Evolutionary conservation across 37 sponge, comb jelly and placozoan species (phyloP), one percentile per base, ranked within the genome.

Genomic region (Cladorhizidae sp.): DNA sequence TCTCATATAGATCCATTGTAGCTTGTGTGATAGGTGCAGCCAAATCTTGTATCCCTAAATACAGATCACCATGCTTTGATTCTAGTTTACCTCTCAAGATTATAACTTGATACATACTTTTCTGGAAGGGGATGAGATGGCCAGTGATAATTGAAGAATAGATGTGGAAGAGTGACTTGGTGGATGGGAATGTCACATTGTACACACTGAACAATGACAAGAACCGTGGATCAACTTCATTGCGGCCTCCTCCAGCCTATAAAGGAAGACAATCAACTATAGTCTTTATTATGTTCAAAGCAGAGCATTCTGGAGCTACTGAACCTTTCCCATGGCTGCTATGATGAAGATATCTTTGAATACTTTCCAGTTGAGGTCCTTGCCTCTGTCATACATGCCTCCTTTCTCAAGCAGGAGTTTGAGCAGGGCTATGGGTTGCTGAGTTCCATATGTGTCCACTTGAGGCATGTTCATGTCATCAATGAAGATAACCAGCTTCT

Each of bases 401-500:
- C 97, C 97, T 49, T 86, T 85, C 76, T 96, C 97, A 41, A 96
- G 89, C 64, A 98, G 87, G 36, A 98, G 85, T 56, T 98, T 98
- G 40, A 98, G 83, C 43, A 98, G 65, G 25, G 97, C 99, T 58
- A 98, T 94, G 25, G 99, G 99, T 73, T 98, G 99, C 80, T 98
- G 99, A 8, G 99, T 96, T 18, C 99, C 99, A 70, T 98, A 98
- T 40, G 82, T 94, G 73, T 98, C 97, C 57, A 96, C 93, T 63
- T 96, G 95, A 6, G 99, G 99, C 99, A 98, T 98, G 73, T 98
- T 98, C 99, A 98, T 92, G 80, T 98, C 99, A 74, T 98, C 99
- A 58, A 98, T 83, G 74, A 96, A 98, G 49, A 98, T 89, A 14
- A 98, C 68, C 59, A 98, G 81, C 42, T 84, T 91, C 86, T 98